Evolutionary conservation across 2,888 invertebrate species (phyloP), one percentile per base, ranked within the genome.

Genomic region (Andricus quercusramuli): DNA sequence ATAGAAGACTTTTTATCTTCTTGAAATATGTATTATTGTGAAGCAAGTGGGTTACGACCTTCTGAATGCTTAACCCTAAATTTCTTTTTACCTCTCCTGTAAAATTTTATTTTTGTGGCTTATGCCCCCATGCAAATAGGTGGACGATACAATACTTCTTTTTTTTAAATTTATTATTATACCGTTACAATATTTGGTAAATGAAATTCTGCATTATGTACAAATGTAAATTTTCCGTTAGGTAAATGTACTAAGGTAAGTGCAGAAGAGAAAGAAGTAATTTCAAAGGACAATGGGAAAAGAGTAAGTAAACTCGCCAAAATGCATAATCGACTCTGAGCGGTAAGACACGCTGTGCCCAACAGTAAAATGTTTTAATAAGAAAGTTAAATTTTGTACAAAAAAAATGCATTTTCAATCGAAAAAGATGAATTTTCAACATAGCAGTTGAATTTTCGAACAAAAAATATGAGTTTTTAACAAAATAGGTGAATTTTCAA

Each of bases 261-360:
- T 11, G n/a, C 59, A 59, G 22, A 59, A 59, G 22, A 59, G 22
- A 59, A 59, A 70, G 25, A 70, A 8, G 17, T 11, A 20, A 25
- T 70, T 44, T 47, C 13, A n/a, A 51, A 70, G 25, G 20, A 51
- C 70, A 51, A 70, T 70, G 51, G 70, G 4, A 29, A n/a, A 51
- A 51, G 20, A 51, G 20, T 29, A 25, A 32, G 25, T 47, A 25
- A 70, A 70, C 70, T 17, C 51, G 9, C 25, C 17, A 70, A 70
- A 70, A 32, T 51, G 47, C 70, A 70, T 51, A 51, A 70, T 51
- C 11, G 29, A 51, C 20, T 51, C 20, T 51, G 3, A 70, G 11
- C 20, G 2, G 8, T 17, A 20, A 84, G 85, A 22, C 11, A 59
- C 22, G n/a, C 11, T 56, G 59, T 59, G 22, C 59, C 13, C 22